phyloP scores from a whole-genome alignment of 2,888 invertebrate genomes.

The Drosophila imparisetae region DNA sequence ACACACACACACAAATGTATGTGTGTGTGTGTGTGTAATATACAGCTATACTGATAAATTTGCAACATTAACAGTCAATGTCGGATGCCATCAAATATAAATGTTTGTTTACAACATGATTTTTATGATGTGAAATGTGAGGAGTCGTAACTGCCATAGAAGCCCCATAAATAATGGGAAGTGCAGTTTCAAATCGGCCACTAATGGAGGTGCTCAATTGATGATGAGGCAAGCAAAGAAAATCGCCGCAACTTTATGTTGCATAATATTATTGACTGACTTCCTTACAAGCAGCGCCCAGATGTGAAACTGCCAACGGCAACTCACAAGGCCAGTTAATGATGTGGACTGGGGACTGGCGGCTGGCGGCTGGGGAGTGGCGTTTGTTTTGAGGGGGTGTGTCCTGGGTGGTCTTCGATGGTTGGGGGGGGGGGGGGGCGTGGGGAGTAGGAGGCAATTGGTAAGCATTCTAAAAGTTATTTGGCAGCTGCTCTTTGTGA shows the following conservation, averaged over 20 bases:
- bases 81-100: conserved; percentile 26
- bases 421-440: neutral
- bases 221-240: conserved; percentile 35
- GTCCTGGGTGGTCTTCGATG: neutral
- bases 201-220: conserved; percentile 50
- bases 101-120: conserved; percentile 38
- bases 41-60: conserved; percentile 3
- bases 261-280: conserved; percentile 56
- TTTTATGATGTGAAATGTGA: conserved; percentile 34
- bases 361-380: neutral
- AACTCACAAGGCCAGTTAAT: conserved; percentile 8
- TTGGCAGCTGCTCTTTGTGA: conserved; percentile 54
- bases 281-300: conserved; percentile 7
- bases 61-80: conserved; percentile 9
- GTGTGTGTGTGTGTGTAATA: neutral
- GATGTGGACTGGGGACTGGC: neutral
- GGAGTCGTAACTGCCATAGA: conserved; percentile 19
- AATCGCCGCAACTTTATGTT: conserved; percentile 53
- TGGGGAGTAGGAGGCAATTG: conserved; percentile 27
- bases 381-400: neutral
- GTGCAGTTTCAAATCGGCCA: conserved; percentile 45
- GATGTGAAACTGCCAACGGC: conserved; percentile 6
- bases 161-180: conserved; percentile 40
- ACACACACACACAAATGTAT: neutral
- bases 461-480: conserved; percentile 59